Percentiles rank a stretch among this genome's conserved stretches.
Conservation (phyloP, 2,797 vertebrate species). For the Centropyge bicolor region DNA sequence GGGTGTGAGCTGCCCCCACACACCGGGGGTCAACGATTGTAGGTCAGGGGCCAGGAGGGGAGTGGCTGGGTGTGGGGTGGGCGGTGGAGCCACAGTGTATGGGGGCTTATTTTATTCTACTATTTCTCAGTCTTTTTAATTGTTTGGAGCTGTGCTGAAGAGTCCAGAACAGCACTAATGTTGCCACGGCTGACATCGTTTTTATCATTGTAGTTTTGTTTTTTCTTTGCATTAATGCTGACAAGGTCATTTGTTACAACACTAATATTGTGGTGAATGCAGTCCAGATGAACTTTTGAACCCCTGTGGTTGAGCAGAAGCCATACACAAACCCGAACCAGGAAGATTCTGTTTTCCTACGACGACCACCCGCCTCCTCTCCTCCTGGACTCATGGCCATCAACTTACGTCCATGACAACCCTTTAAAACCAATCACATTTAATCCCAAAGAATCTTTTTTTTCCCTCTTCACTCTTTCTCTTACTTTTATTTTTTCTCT, state of each 20-base stretch:
- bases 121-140: constrained; percentile 64
- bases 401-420: constrained; percentile 64
- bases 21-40: constrained; percentile 25
- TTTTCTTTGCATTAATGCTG: constrained; percentile 62
- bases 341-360: constrained; percentile 24
- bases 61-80: constrained; percentile 20
- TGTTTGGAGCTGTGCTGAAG: constrained; percentile 69
- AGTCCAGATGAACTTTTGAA: constrained; percentile 65
- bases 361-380: constrained; percentile 47
- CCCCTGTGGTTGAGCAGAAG: constrained; percentile 56
- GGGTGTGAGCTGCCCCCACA: constrained; percentile 88
- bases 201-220: constrained; percentile 50
- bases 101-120: constrained; percentile 70
- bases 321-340: constrained; percentile 27
- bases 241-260: constrained; percentile 66
- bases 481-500: neutral
- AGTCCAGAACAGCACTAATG: constrained; percentile 56
- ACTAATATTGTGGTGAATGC: constrained; percentile 66
- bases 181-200: constrained; percentile 66
- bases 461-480: neutral
- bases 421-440: constrained; percentile 62
- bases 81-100: constrained; percentile 36
- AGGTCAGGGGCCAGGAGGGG: constrained; percentile 70
- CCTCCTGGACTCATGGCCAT: constrained; percentile 54
- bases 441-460: constrained; percentile 72